Conservation (phyloP, 2,113 vertebrate species). For the Dicrurus megarhynchus region DNA sequence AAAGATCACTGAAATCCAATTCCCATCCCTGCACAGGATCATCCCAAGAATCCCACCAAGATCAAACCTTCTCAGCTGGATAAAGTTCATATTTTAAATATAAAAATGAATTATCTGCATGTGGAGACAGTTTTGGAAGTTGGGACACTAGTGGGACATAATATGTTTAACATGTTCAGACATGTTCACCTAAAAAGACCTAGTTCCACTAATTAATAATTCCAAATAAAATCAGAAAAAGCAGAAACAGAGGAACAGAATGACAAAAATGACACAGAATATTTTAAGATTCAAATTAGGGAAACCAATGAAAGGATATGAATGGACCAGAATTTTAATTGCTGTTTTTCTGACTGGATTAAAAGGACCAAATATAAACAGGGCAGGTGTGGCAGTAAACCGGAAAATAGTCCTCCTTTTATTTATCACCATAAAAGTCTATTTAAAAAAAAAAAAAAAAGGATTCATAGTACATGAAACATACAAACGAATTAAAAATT, state of each 20-base stretch:
- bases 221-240: background rate
- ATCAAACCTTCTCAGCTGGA: background rate
- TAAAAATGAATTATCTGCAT: background rate
- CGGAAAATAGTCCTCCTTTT: conserved; percentile 92
- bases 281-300: background rate
- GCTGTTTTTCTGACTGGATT: conserved; percentile 86
- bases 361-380: conserved; percentile 91
- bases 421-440: conserved; percentile 96
- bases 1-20: background rate
- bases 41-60: background rate
- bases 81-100: background rate
- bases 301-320: conserved; percentile 87
- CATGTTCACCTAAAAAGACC: background rate
- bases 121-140: background rate
- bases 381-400: conserved; percentile 86
- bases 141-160: background rate
- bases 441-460: background rate
- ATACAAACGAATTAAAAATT: background rate
- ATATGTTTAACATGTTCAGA: background rate
- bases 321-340: conserved; percentile 89
- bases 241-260: background rate
- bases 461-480: background rate
- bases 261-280: background rate
- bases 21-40: background rate
- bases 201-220: background rate